Percentiles rank a stretch among this genome's conserved stretches.
Evolutionary conservation across 2,797 vertebrate species (phyloP).

Genomic region (Peromyscus eremicus): DNA sequence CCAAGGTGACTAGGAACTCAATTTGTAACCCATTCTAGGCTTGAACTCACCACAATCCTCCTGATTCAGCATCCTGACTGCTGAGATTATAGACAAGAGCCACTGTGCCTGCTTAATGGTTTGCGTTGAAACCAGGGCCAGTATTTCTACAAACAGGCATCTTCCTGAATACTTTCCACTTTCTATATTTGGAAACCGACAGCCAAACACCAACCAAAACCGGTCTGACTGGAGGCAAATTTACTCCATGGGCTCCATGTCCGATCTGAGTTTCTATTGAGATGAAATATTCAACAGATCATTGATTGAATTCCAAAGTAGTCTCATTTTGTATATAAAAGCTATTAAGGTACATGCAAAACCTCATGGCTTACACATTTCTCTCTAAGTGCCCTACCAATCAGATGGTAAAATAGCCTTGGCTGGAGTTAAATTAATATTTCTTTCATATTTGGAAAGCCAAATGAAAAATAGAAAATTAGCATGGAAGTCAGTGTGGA

Average conservation of each 20-base stretch:
- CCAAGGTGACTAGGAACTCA: neutral
- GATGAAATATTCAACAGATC: slow-evolving; percentile 65
- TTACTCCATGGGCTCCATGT: neutral
- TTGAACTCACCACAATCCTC: neutral
- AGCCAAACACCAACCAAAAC: slow-evolving; percentile 8
- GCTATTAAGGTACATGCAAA: slow-evolving; percentile 35
- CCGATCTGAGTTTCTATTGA: neutral
- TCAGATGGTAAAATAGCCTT: slow-evolving; percentile 3
- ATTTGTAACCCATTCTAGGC: neutral
- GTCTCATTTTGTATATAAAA: slow-evolving; percentile 52
- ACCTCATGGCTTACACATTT: neutral
- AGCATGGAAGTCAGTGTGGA: neutral
- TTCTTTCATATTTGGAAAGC: slow-evolving; percentile 60
- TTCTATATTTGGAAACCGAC: slow-evolving; percentile 55
- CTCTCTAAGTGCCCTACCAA: slow-evolving; percentile 5
- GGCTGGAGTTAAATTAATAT: slow-evolving; percentile 54
- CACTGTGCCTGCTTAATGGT: neutral
- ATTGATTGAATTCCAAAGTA: slow-evolving; percentile 51
- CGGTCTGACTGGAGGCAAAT: neutral
- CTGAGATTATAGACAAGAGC: neutral
- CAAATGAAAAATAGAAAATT: slow-evolving; percentile 35
- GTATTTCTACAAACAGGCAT: neutral
- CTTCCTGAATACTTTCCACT: neutral
- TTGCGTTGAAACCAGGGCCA: neutral
- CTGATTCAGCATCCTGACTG: neutral